These are phyloP conservation scores for Lasaia peninsularis DNA, from an alignment of 1,140 invertebrate genomes.

Conservation along the genomic window DNA sequence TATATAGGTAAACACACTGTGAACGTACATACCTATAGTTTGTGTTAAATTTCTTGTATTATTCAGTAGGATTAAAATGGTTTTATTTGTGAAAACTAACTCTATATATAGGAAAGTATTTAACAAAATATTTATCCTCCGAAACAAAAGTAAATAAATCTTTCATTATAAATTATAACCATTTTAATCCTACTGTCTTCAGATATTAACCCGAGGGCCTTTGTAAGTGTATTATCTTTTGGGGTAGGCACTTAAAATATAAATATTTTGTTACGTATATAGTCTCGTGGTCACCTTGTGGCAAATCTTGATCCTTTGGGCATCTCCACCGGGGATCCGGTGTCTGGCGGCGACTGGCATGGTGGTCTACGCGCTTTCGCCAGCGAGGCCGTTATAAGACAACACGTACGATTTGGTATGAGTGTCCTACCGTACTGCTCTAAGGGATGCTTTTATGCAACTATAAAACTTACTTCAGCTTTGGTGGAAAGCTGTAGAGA, in stretches of 20 bases:
- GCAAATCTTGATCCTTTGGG: constrained; percentile 95
- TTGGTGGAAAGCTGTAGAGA: background rate
- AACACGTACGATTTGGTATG: constrained; percentile 77
- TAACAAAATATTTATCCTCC: too few species aligned
- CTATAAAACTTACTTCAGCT: background rate
- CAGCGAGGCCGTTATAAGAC: constrained; percentile 72
- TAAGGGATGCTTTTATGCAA: background rate
- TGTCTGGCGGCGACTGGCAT: constrained; percentile 64
- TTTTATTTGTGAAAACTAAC: too few species aligned
- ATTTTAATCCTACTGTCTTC: background rate
- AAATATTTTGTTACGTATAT: constrained; percentile 30
- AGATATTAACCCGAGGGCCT: background rate
- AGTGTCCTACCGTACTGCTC: constrained; percentile 20
- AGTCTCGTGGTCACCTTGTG: constrained; percentile 97
- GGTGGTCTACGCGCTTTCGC: constrained; percentile 67
- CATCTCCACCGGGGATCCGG: constrained; percentile 79
- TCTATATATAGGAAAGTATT: too few species aligned
- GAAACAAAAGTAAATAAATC: too few species aligned
- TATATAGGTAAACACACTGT: background rate
- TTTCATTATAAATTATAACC: too few species aligned
- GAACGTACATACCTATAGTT: background rate
- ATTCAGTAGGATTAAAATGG: background rate
- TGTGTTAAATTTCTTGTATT: background rate
- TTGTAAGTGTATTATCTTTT: background rate
- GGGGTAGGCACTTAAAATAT: constrained; percentile 11